phyloP scores from a whole-genome alignment of 2,113 vertebrate genomes.

The Polyodon spathula region DNA sequence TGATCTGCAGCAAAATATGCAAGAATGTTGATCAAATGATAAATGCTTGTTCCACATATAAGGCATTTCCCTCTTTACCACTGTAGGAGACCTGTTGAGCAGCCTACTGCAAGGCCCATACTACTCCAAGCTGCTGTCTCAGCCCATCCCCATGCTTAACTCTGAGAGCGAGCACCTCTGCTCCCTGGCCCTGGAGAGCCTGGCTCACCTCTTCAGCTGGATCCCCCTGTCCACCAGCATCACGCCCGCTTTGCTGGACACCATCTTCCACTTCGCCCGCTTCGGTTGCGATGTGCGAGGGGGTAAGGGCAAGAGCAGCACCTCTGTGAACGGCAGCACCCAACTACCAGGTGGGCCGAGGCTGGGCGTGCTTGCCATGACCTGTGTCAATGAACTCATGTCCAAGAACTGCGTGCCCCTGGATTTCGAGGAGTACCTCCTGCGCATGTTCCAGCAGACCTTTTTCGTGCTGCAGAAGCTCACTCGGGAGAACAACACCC shows the following conservation, averaged over 20 bases:
- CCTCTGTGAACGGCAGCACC: slow-evolving; percentile 68
- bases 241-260: slow-evolving; percentile 89
- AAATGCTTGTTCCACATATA: slow-evolving; percentile 5
- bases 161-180: slow-evolving; percentile 84
- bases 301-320: slow-evolving; percentile 56
- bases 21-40: too few relatives aligned
- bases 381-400: slow-evolving; percentile 96
- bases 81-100: slow-evolving; percentile 57
- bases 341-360: slow-evolving; percentile 55
- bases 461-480: slow-evolving; percentile 97
- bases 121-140: slow-evolving; percentile 75
- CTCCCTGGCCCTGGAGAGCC: slow-evolving; percentile 85
- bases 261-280: slow-evolving; percentile 94
- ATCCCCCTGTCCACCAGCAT: slow-evolving; percentile 93
- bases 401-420: slow-evolving; percentile 97
- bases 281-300: slow-evolving; percentile 81
- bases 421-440: slow-evolving; percentile 95
- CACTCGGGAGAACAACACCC: slow-evolving; percentile 83
- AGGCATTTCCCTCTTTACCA: slow-evolving; percentile 4
- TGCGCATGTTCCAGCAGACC: slow-evolving; percentile 97
- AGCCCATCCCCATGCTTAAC: slow-evolving; percentile 81
- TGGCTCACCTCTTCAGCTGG: slow-evolving; percentile 98
- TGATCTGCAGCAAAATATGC: too few relatives aligned
- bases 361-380: slow-evolving; percentile 89
- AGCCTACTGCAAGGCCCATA: slow-evolving; percentile 81